These are phyloP conservation scores for Epicauta chinensis DNA, from an alignment of 1,140 invertebrate genomes.

Conservation along the genomic window DNA sequence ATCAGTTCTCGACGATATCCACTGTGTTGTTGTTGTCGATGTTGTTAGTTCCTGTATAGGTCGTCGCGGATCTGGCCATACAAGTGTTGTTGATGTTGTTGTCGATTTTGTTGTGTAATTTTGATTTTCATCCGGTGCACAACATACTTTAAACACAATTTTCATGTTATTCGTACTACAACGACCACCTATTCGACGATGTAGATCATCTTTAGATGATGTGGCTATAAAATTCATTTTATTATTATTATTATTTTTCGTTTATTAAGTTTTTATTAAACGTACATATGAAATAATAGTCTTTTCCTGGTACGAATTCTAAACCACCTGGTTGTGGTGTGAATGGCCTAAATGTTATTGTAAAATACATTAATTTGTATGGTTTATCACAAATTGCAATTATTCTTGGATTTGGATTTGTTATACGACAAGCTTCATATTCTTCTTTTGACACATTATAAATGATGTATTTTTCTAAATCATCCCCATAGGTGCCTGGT, in stretches of 20 bases:
- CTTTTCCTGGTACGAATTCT: constrained; percentile 87
- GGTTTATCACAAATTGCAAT: constrained; percentile 94
- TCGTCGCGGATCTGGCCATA: constrained; percentile 41
- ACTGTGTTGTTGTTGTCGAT: constrained; percentile 19
- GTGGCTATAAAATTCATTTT: constrained; percentile 52
- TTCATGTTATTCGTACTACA: constrained; percentile 91
- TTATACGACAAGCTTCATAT: constrained; percentile 90
- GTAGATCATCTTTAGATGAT: constrained; percentile 82
- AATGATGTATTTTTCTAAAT: constrained; percentile 90
- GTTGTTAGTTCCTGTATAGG: constrained; percentile 24
- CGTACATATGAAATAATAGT: constrained; percentile 93
- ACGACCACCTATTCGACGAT: constrained; percentile 79
- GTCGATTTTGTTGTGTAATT: constrained; percentile 45
- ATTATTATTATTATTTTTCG: not conserved
- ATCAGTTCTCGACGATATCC: constrained; percentile 17
- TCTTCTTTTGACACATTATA: constrained; percentile 95
- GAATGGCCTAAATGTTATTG: constrained; percentile 91
- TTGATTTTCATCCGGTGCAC: constrained; percentile 55
- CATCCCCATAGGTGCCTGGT: constrained; percentile 78
- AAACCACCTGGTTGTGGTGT: constrained; percentile 89
- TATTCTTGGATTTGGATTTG: constrained; percentile 81
- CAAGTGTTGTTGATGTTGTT: constrained; percentile 47
- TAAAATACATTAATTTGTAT: constrained; percentile 88
- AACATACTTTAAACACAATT: constrained; percentile 91
- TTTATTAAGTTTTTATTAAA: constrained; percentile 25